phyloP scores from a whole-genome alignment of 2,888 invertebrate genomes.

The Sphecodes monilicornis region DNA sequence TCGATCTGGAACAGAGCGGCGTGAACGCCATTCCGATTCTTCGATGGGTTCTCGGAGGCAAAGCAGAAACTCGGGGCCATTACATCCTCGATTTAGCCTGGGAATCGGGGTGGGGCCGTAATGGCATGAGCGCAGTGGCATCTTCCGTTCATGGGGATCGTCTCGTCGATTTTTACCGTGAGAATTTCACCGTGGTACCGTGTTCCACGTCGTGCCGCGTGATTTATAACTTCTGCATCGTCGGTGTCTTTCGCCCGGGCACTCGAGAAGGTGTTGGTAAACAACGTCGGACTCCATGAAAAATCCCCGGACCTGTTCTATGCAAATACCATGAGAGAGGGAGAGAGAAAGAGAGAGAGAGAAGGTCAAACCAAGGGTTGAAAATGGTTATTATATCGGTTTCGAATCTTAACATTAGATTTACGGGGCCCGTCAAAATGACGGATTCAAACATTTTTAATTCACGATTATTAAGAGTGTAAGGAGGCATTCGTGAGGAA shows the following conservation, averaged over 20 bases:
- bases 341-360: too few species aligned
- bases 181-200: slow-evolving; percentile 28
- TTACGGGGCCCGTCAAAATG: too few species aligned
- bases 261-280: slow-evolving; percentile 37
- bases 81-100: slow-evolving; percentile 25
- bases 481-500: too few species aligned
- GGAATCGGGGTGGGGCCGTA: background rate
- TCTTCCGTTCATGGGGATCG: background rate
- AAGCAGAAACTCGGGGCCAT: slow-evolving; percentile 19
- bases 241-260: background rate
- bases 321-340: slow-evolving; percentile 19
- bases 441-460: too few species aligned
- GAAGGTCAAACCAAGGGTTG: too few species aligned
- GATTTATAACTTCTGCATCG: slow-evolving; percentile 45
- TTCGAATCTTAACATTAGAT: too few species aligned
- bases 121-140: background rate
- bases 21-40: slow-evolving; percentile 22
- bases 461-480: too few species aligned
- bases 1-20: background rate
- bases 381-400: too few species aligned
- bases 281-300: slow-evolving; percentile 35
- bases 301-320: slow-evolving; percentile 30
- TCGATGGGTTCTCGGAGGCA: background rate
- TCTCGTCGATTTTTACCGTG: slow-evolving; percentile 32
- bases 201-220: slow-evolving; percentile 40